Base-by-base conservation (phyloP, 2,797 vertebrate genomes). In the Rhinogobio ventralis region DNA sequence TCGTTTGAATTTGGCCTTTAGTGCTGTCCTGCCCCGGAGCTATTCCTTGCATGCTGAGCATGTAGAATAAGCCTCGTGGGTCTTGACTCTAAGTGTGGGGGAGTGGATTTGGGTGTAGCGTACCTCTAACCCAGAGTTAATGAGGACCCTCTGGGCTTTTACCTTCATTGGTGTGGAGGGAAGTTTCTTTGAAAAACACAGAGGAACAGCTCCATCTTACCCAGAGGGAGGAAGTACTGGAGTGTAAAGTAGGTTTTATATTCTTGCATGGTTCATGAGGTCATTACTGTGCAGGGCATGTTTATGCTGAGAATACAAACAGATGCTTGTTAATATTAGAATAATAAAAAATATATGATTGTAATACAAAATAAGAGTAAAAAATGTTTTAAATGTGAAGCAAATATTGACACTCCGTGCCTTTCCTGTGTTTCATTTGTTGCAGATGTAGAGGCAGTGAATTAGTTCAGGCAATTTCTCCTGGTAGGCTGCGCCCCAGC, bases 91-190 rank as follows among this genome's bases (percentile, higher is more conserved):
- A 67, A 86, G 86, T 84, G 60, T 67, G 69, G 74, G 82, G 83
- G 74, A 83, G 83, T 82, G 69, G 83, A 77, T 82, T 74, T 67
- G 79, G 76, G 64, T 81, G 76, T 66, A 83, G 42, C 53, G 28
- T 79, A 79, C 76, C 57, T 86, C 67, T 88, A 85, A 86, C 87
- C 89, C 78, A 36, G 83, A 87, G 84, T 88, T 89, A 89, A 86
- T 88, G 83, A 88, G 85, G 45, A 73, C 83, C 78, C 84, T 87
- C 84, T 79, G 81, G 85, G 85, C 51, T 87, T 82, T 86, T 51
- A 57, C 74, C 51, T 79, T 67, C 60, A 64, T 66, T 74, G 76
- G 66, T 82, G 69, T 79, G 76, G 68, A 71, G 30, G 42, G 49
- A 67, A 28, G 46, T 64, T 36, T 75, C 81, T 73, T 68, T 67